Evolutionary conservation across 2,113 vertebrate species (phyloP).

Genomic region (Hippolais icterina): DNA sequence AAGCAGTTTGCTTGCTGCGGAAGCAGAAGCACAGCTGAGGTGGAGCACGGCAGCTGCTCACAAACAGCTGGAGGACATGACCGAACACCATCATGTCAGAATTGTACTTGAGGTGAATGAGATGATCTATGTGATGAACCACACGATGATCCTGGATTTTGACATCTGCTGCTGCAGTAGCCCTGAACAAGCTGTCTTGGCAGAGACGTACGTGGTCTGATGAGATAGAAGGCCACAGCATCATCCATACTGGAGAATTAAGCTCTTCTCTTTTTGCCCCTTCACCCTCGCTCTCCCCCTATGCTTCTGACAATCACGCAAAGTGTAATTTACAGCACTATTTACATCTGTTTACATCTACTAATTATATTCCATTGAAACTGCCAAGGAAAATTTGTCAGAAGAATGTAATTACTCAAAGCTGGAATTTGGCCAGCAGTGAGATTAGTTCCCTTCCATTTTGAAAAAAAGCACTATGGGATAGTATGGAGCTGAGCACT

Average conservation of each 20-base stretch:
- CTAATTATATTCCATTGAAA: constrained; percentile 62
- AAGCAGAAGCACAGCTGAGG: constrained; percentile 27
- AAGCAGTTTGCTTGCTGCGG: not conserved
- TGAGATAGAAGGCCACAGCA: not conserved
- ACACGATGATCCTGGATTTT: not conserved
- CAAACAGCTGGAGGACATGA: not conserved
- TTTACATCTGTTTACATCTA: constrained; percentile 67
- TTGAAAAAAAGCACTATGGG: not conserved
- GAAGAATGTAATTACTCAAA: constrained; percentile 64
- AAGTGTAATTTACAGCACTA: constrained; percentile 51
- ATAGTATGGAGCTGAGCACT: not conserved
- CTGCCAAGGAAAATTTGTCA: constrained; percentile 66
- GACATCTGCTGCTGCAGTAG: not conserved
- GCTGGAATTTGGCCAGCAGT: constrained; percentile 44
- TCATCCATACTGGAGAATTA: not conserved
- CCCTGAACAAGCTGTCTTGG: fast-evolving
- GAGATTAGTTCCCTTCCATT: constrained; percentile 50
- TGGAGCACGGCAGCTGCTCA: not conserved
- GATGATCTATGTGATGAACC: not conserved
- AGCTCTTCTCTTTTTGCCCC: not conserved
- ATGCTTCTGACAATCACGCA: not conserved
- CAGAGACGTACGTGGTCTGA: fast-evolving
- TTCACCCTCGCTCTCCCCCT: not conserved
- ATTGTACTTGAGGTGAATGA: not conserved
- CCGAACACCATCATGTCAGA: not conserved